These are phyloP conservation scores for Thera obeliscata DNA, from an alignment of 2,888 invertebrate species.

Conservation along the genomic window DNA sequence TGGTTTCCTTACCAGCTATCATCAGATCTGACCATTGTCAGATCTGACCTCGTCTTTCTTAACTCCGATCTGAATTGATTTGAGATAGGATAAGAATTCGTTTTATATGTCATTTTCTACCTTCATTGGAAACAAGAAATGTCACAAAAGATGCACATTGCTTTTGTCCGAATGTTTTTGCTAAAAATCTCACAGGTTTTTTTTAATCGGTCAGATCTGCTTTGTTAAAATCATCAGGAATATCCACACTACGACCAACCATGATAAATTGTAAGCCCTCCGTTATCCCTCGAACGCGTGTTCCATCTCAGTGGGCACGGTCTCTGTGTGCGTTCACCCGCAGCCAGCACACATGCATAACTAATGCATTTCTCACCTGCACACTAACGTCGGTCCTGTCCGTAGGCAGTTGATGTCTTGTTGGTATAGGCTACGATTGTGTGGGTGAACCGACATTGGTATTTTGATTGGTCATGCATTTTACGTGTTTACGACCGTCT, in stretches of 20 bases:
- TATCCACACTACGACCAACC: constrained; percentile 58
- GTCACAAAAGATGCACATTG: too few relatives aligned
- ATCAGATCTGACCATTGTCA: too few relatives aligned
- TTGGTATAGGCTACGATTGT: constrained; percentile 44
- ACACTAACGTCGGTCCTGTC: constrained; percentile 31
- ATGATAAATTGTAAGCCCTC: constrained; percentile 78
- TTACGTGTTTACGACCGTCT: constrained; percentile 79
- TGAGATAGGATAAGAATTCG: too few relatives aligned
- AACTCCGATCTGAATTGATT: too few relatives aligned
- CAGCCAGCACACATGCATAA: constrained; percentile 48
- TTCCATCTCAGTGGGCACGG: constrained; percentile 75
- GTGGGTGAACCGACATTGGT: constrained; percentile 79
- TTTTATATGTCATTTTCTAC: too few relatives aligned
- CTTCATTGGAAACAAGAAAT: too few relatives aligned
- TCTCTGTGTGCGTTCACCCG: constrained; percentile 59
- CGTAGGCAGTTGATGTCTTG: constrained; percentile 23
- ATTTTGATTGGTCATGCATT: constrained; percentile 85
- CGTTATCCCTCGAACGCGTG: constrained; percentile 82
- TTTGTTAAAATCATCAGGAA: constrained; percentile 16
- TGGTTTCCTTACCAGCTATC: too few relatives aligned
- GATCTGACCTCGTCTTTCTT: too few relatives aligned
- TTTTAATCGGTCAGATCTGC: too few relatives aligned
- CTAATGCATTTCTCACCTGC: constrained; percentile 18
- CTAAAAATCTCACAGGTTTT: too few relatives aligned
- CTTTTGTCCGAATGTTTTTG: too few relatives aligned